Conservation (phyloP, 1,140 invertebrate genomes). For the Gyrodactylus bullatarudis region DNA sequence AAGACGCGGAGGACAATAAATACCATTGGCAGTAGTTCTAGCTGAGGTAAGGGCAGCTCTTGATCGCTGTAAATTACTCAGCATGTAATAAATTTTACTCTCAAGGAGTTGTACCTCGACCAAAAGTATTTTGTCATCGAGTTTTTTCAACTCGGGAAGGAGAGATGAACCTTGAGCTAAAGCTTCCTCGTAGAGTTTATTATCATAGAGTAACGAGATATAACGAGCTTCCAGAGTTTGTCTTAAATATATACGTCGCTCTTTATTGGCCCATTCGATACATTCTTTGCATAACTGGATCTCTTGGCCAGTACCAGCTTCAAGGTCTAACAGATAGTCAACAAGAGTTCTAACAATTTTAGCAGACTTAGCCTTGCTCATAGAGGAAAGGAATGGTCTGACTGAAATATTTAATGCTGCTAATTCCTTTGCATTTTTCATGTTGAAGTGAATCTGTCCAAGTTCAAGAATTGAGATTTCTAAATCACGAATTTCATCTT, state of each 20-base stretch:
- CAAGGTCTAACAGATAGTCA: conserved; percentile 80
- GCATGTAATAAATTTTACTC: conserved; percentile 86
- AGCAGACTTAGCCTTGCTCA: conserved; percentile 92
- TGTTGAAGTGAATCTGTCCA: background rate
- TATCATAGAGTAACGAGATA: background rate
- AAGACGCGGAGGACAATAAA: conserved; percentile 90
- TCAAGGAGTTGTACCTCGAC: conserved; percentile 78
- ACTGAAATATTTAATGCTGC: conserved; percentile 64
- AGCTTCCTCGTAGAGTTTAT: conserved; percentile 1
- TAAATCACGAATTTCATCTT: background rate
- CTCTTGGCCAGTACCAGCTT: conserved; percentile 55
- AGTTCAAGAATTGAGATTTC: conserved; percentile 3
- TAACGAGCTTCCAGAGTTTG: conserved; percentile 45
- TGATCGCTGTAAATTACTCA: conserved; percentile 42
- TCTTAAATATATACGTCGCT: conserved; percentile 69
- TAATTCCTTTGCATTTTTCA: conserved; percentile 27
- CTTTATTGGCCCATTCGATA: conserved; percentile 94
- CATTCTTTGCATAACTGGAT: conserved; percentile 45
- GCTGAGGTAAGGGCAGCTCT: conserved; percentile 79
- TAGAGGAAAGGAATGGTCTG: conserved; percentile 50
- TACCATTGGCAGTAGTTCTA: conserved; percentile 86
- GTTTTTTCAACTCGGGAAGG: conserved; percentile 71
- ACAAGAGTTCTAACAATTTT: conserved; percentile 78
- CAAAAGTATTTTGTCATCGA: conserved; percentile 90
- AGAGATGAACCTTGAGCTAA: conserved; percentile 18